Evolutionary conservation across 2,797 vertebrate species (phyloP), one percentile per base, ranked within the genome.

Genomic region (Gymnothorax javanicus): DNA sequence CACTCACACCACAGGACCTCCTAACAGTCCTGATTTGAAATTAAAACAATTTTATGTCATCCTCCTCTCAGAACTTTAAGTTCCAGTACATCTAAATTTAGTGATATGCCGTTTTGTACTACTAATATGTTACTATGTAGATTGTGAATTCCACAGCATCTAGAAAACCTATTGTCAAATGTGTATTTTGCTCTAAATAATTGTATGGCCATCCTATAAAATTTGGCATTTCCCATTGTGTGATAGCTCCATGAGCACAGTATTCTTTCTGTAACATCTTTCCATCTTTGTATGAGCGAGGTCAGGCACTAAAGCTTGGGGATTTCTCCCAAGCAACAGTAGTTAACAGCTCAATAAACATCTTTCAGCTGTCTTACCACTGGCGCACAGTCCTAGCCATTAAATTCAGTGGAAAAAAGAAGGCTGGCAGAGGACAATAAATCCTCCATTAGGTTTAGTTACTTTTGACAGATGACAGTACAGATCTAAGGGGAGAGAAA

Each of bases 391-490:
- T 93, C 93, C 86, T 88, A 88, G 93, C 93, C 93, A 94, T 95
- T 95, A 95, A 95, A 93, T 91, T 93, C 90, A 91, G 87, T 50
- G 94, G 92, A 95, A 93, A 91, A 77, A 91, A 87, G 91, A 93
- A 93, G 90, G 83, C 89, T 88, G 85, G 86, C 87, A 71, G 82
- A 87, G 50, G 86, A 84, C 89, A 92, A 91, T 96, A 95, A 95
- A 95, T 96, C 93, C 89, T 90, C 91, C 92, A 89, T 86, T 92
- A 87, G 87, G 69, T 87, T 91, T 88, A 93, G 91, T 93, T 91
- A 91, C 91, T 93, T 94, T 95, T 95, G 94, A 96, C 94, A 92
- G 88, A 87, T 85, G 89, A 79, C 91, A 50, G 73, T 43, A 82
- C 71, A 57, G 57, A 81, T 88, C 73, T 77, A 50, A 77, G 73